Evolutionary conservation across 2,888 invertebrate genomes (phyloP).

Genomic region (Spodoptera picta): DNA sequence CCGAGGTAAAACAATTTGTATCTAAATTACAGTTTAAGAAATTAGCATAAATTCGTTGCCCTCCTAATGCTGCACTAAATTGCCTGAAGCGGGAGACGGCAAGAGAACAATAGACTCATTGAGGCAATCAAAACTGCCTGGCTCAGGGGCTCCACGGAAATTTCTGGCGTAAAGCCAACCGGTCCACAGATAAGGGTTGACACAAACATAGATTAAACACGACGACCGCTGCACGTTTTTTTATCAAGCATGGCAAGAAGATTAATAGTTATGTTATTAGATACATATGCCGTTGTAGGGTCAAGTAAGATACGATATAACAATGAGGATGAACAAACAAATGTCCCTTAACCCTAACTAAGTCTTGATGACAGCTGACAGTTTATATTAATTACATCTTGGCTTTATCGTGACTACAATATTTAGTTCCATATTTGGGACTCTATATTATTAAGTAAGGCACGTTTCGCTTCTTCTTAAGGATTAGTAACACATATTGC

Average conservation of each 20-base stretch:
- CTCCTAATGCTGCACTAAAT: conserved; percentile 58
- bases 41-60: conserved; percentile 56
- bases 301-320: conserved; percentile 21
- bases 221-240: conserved; percentile 45
- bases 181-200: conserved; percentile 61
- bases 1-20: conserved; percentile 40
- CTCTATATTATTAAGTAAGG: too few relatives aligned
- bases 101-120: conserved; percentile 69
- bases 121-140: conserved; percentile 72
- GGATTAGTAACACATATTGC: too few relatives aligned
- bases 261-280: conserved; percentile 48
- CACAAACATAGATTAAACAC: conserved; percentile 56
- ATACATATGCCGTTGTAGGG: conserved; percentile 31
- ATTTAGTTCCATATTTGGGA: too few relatives aligned
- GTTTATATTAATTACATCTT: too few relatives aligned
- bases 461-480: too few relatives aligned
- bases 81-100: conserved; percentile 51
- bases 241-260: conserved; percentile 51
- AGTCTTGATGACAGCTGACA: too few relatives aligned
- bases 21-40: conserved; percentile 49
- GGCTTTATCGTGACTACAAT: too few relatives aligned
- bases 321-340: conserved; percentile 3
- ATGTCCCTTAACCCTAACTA: too few relatives aligned
- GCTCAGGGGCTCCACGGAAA: conserved; percentile 66
- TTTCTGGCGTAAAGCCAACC: conserved; percentile 72